Evolutionary conservation across 2,797 vertebrate genomes (phyloP).

Genomic region (Pseudotriccus pelzelni): DNA sequence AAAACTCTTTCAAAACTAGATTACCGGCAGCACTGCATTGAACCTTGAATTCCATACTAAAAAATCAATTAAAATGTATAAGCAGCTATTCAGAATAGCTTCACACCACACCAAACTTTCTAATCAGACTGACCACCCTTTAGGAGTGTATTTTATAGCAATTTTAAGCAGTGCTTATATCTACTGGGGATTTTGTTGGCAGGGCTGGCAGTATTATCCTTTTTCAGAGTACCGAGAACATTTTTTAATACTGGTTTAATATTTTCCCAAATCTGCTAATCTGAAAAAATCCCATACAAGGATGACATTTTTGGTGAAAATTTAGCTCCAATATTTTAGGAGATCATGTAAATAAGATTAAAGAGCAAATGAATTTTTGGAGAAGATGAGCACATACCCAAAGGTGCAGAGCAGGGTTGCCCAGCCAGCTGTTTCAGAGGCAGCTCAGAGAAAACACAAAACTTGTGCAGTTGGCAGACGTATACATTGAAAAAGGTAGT

Average conservation of each 20-base stretch:
- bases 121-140: neutral
- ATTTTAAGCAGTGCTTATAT: neutral
- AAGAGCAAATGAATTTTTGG: neutral
- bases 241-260: neutral
- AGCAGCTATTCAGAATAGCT: neutral
- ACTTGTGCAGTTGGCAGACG: neutral
- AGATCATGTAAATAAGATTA: neutral
- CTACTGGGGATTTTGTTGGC: neutral
- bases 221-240: neutral
- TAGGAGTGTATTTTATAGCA: neutral
- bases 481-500: neutral
- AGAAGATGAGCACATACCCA: accelerated
- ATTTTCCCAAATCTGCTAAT: neutral
- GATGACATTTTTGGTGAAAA: neutral
- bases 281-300: neutral
- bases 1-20: neutral
- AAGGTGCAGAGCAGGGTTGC: neutral
- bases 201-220: neutral
- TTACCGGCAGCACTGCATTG: neutral
- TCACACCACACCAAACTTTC: neutral
- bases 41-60: neutral
- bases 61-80: neutral
- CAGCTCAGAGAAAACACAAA: neutral
- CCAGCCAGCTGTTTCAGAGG: neutral
- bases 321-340: neutral